phyloP scores from a whole-genome alignment of 2,113 vertebrate species.

The Dryoscopus gambensis region DNA sequence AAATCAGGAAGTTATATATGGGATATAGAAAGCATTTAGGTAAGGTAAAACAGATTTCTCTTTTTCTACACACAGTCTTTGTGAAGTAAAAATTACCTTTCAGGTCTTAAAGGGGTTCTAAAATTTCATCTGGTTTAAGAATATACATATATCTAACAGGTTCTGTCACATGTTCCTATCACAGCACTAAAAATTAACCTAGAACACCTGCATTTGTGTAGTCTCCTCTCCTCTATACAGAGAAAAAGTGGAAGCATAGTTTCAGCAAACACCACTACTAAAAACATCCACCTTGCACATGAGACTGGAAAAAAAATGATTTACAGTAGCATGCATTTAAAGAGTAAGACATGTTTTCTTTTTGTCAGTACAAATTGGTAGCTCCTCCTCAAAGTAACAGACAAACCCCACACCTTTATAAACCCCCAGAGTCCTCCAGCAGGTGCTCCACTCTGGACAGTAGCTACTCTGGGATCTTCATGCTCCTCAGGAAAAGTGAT shows the following conservation, averaged over 20 bases:
- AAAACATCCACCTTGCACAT: background rate
- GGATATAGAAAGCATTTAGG: background rate
- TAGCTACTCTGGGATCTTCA: slow-evolving; percentile 78
- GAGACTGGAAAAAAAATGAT: background rate
- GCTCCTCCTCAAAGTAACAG: background rate
- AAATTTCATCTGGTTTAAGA: background rate
- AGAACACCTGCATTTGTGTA: background rate
- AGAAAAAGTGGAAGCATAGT: background rate
- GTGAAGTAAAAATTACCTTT: background rate
- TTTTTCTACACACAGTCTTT: background rate
- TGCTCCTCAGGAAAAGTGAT: slow-evolving; percentile 94
- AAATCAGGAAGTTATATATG: background rate
- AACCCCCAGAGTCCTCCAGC: slow-evolving; percentile 92
- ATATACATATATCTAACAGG: background rate
- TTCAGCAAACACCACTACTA: background rate
- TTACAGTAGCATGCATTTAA: background rate
- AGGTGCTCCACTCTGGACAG: slow-evolving; percentile 29
- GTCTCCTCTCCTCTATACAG: background rate
- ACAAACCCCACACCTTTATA: slow-evolving; percentile 80
- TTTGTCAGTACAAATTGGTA: background rate
- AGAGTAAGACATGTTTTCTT: background rate
- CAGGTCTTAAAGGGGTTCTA: background rate
- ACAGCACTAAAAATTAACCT: background rate
- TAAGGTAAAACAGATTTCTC: background rate
- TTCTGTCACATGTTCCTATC: background rate